A percentile compares a stretch with the other conserved stretches of the same genome.
phyloP scores from a whole-genome alignment of 2,888 invertebrate genomes.

The Caenorhabditis sp. region DNA sequence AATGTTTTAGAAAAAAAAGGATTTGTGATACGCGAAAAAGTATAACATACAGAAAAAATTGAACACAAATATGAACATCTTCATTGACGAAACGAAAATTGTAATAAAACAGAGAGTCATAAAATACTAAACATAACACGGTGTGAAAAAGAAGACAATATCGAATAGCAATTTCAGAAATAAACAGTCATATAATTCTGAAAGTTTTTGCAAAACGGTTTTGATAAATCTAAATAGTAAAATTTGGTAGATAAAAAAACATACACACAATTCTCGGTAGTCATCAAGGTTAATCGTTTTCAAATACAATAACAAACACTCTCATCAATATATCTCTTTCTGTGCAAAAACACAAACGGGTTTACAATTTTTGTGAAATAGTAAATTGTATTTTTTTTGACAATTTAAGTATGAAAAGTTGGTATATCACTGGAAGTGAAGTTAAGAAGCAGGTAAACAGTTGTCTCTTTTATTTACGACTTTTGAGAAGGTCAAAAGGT shows the following conservation, averaged over 20 bases:
- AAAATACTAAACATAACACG: neutral
- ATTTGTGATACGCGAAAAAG: no score
- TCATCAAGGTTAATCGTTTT: conserved; percentile 1
- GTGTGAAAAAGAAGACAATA: neutral
- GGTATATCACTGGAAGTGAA: no score
- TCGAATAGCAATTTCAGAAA: neutral
- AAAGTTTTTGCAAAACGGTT: neutral
- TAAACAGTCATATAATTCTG: neutral
- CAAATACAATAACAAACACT: neutral
- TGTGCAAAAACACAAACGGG: no score
- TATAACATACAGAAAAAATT: neutral
- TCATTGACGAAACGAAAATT: neutral
- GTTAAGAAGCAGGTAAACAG: no score
- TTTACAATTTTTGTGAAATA: no score
- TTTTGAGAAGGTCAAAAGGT: no score
- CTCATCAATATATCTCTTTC: neutral
- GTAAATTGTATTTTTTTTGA: no score
- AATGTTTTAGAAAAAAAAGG: neutral
- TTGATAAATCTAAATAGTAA: neutral
- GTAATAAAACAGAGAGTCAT: neutral
- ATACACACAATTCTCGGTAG: neutral
- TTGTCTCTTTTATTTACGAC: no score
- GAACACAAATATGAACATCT: neutral
- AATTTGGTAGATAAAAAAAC: neutral
- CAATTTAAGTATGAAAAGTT: no score